Conservation (phyloP, 2,888 invertebrate species). For the Drosophila suboccidentalis region DNA sequence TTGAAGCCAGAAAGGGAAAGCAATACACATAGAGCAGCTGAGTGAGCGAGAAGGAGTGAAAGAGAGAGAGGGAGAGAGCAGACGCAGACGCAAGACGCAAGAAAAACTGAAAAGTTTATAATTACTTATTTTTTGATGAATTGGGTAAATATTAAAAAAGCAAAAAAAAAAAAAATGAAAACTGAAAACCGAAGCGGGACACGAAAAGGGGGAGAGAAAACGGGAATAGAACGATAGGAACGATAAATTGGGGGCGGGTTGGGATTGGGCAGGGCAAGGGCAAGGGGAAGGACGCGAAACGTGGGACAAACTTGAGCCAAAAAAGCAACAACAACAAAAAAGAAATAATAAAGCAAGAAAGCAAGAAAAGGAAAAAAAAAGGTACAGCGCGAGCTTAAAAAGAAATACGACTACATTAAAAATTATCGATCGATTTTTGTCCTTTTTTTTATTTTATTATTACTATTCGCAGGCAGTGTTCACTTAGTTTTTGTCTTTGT, state of each 20-base stretch:
- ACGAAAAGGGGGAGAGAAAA: conserved; percentile 12
- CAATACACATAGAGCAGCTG: conserved; percentile 15
- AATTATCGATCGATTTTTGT: conserved; percentile 77
- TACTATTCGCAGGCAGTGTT: conserved; percentile 28
- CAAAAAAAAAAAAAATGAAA: conserved; percentile 51
- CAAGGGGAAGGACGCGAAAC: conserved; percentile 13
- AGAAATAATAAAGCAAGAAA: neutral
- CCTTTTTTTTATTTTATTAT: conserved; percentile 26
- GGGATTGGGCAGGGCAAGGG: neutral
- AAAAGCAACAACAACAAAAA: conserved; percentile 47
- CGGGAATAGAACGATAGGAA: conserved; percentile 51
- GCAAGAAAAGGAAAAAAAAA: conserved; percentile 68
- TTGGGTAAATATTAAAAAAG: conserved; percentile 84
- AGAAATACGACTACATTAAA: conserved; percentile 81
- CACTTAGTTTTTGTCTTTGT: conserved; percentile 1
- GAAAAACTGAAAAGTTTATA: conserved; percentile 83
- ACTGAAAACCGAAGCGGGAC: conserved; percentile 39
- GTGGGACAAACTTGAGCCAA: conserved; percentile 43
- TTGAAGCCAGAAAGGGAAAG: neutral
- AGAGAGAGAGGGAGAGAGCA: conserved; percentile 35
- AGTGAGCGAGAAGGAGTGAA: neutral
- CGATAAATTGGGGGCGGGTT: conserved; percentile 44
- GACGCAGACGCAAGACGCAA: conserved; percentile 74
- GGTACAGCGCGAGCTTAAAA: conserved; percentile 71
- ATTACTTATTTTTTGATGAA: conserved; percentile 85